phyloP scores from a whole-genome alignment of 2,888 invertebrate species.

The Diarsia mendica region DNA sequence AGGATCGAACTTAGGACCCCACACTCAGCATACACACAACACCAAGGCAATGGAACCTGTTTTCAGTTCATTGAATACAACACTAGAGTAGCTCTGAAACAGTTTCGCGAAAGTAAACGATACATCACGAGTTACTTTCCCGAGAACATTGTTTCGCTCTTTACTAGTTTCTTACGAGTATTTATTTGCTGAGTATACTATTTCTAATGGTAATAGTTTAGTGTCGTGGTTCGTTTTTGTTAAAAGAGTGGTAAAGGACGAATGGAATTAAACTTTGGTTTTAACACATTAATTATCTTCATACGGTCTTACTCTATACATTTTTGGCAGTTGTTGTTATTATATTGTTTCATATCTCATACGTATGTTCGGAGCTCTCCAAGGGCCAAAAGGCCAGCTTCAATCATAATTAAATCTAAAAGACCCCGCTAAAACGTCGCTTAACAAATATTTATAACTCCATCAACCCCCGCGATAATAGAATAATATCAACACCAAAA shows the following conservation, averaged over 20 bases:
- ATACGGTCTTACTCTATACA: too few relatives aligned
- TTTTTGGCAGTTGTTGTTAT: too few relatives aligned
- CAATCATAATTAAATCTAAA: conserved; percentile 11
- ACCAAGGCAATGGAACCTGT: conserved; percentile 39
- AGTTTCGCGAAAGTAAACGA: conserved; percentile 42
- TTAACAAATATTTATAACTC: conserved; percentile 2
- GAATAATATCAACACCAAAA: conserved; percentile 40
- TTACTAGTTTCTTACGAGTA: conserved; percentile 39
- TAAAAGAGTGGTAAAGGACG: neutral
- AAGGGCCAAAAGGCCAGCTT: neutral
- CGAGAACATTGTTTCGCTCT: conserved; percentile 51
- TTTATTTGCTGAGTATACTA: conserved; percentile 35
- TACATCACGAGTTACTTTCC: conserved; percentile 44
- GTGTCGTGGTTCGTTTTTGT: neutral
- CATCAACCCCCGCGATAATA: conserved; percentile 16
- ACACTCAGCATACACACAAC: neutral
- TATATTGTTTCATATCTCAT: neutral
- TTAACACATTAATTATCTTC: too few relatives aligned
- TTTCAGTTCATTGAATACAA: conserved; percentile 62
- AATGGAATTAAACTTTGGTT: neutral
- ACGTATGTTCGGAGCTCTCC: neutral
- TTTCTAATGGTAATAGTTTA: conserved; percentile 10
- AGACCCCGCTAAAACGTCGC: conserved; percentile 9
- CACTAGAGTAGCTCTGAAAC: conserved; percentile 18
- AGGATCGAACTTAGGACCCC: neutral